phyloP scores from a whole-genome alignment of 2,888 invertebrate genomes.

The Sceliomorpha sp. region DNA sequence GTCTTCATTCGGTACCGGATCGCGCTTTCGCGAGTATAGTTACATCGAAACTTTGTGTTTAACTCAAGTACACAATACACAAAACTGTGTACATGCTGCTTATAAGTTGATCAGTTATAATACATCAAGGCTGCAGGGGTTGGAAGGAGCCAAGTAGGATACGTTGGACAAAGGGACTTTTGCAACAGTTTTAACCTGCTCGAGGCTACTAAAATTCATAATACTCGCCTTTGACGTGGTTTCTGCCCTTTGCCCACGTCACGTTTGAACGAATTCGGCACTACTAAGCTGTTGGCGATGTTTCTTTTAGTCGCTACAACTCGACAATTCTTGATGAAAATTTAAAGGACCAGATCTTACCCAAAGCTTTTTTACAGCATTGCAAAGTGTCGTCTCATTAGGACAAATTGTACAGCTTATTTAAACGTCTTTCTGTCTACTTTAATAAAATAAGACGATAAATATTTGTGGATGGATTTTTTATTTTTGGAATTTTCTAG shows the following conservation, averaged over 20 bases:
- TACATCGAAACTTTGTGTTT: not conserved
- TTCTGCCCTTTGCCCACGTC: constrained; percentile 52
- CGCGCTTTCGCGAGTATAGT: no score
- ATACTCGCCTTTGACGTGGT: constrained; percentile 62
- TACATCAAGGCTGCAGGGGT: constrained; percentile 30
- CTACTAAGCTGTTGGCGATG: constrained; percentile 30
- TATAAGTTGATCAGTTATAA: constrained; percentile 35
- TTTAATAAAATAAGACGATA: no score
- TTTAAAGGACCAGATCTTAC: no score
- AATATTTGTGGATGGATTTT: no score
- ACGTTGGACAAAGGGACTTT: constrained; percentile 57
- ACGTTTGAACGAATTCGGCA: constrained; percentile 27
- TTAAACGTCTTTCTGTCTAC: no score
- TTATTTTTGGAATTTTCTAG: no score
- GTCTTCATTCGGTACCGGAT: no score
- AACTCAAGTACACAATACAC: constrained; percentile 1
- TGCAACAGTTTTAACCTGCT: constrained; percentile 53
- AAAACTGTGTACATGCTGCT: constrained; percentile 9
- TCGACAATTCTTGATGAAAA: constrained; percentile 27
- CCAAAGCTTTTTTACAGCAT: no score
- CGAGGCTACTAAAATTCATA: constrained; percentile 59
- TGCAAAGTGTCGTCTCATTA: no score
- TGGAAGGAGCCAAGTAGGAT: constrained; percentile 49
- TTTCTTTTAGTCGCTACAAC: constrained; percentile 41
- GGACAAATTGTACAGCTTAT: no score